Conservation (phyloP, 2,113 vertebrate genomes). For the Panthera leo region DNA sequence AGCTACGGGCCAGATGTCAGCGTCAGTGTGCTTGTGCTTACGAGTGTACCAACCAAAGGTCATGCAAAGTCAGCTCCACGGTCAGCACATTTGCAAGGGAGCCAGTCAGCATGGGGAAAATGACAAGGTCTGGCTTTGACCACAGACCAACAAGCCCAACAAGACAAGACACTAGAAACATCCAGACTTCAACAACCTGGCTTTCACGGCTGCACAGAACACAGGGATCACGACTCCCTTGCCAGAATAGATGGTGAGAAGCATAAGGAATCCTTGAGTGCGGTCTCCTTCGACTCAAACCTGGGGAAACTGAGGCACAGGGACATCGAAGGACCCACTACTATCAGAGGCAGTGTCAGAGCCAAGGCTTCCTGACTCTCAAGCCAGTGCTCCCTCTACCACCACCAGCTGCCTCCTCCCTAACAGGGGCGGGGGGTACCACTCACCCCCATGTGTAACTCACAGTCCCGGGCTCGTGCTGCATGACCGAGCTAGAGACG, state of each 20-base stretch:
- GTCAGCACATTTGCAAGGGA: not conserved
- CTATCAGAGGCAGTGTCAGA: not conserved
- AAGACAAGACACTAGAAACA: not conserved
- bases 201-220: not conserved
- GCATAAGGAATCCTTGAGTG: accelerated
- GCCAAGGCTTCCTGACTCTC: not conserved
- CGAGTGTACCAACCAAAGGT: not conserved
- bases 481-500: not conserved
- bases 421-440: accelerated
- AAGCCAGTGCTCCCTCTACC: not conserved
- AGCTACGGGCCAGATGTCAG: not conserved
- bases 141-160: not conserved
- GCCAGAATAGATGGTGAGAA: not conserved
- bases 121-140: not conserved
- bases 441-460: accelerated
- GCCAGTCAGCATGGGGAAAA: not conserved
- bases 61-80: not conserved
- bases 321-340: not conserved
- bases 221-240: not conserved
- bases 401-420: not conserved
- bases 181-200: not conserved
- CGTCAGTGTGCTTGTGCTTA: not conserved
- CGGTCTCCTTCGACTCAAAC: not conserved
- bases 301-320: not conserved
- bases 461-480: not conserved